phyloP scores from a whole-genome alignment of 2,113 vertebrate species.

The Syngnathus floridae region DNA sequence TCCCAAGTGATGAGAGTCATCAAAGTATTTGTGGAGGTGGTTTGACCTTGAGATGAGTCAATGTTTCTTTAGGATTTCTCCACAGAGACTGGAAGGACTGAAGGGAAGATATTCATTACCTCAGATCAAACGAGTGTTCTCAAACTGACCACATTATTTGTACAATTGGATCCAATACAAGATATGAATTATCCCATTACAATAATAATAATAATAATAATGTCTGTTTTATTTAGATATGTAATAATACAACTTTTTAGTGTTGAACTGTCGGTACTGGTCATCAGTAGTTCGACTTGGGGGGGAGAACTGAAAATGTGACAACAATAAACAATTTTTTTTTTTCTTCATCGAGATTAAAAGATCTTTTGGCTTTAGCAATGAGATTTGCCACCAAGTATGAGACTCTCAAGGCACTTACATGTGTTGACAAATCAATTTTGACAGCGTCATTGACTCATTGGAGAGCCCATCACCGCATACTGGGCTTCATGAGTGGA shows the following conservation, averaged over 20 bases:
- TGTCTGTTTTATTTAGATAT: background rate
- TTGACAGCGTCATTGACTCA: too few species aligned
- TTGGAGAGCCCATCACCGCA: too few species aligned
- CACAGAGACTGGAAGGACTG: background rate
- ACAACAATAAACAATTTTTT: too few species aligned
- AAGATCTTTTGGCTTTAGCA: too few species aligned
- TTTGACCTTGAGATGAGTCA: conserved; percentile 26
- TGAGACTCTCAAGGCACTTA: too few species aligned
- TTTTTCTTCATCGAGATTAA: too few species aligned
- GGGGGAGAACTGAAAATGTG: too few species aligned
- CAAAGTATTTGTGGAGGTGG: conserved; percentile 25
- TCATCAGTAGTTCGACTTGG: too few species aligned
- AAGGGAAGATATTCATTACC: conserved; percentile 8
- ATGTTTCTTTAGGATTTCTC: conserved; percentile 20
- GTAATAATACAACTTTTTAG: background rate
- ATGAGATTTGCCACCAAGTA: too few species aligned
- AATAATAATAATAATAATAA: background rate
- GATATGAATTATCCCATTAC: background rate
- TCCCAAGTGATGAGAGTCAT: conserved; percentile 19
- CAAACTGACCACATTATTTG: background rate
- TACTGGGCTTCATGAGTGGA: too few species aligned
- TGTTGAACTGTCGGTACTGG: background rate
- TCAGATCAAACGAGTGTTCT: background rate
- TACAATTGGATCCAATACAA: background rate
- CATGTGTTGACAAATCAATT: too few species aligned